Conservation (phyloP, 2,888 invertebrate species). For the Acanthococcus lagerstroemiae region DNA sequence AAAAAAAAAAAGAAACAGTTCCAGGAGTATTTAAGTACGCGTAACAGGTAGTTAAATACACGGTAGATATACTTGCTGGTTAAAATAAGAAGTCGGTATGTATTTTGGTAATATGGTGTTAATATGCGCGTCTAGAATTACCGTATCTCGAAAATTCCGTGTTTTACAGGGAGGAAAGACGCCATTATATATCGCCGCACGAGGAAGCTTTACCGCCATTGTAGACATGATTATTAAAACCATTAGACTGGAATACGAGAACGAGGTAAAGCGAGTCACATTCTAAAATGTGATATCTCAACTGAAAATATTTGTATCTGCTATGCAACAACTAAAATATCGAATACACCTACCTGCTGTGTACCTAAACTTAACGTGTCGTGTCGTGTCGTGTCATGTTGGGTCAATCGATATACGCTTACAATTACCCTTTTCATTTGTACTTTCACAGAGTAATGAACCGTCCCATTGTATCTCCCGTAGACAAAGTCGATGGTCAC, state of each 20-base stretch:
- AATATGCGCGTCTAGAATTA: not conserved
- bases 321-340: too few species aligned
- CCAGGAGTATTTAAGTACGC: too few species aligned
- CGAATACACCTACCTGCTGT: too few species aligned
- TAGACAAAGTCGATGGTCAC: conserved; percentile 32
- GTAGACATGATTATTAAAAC: conserved; percentile 73
- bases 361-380: too few species aligned
- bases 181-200: conserved; percentile 63
- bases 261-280: conserved; percentile 31
- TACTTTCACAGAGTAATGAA: conserved; percentile 1
- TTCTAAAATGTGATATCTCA: too few species aligned
- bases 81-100: too few species aligned
- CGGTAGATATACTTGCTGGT: too few species aligned
- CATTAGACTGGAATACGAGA: conserved; percentile 55
- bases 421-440: not conserved
- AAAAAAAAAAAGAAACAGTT: too few species aligned
- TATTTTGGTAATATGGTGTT: not conserved
- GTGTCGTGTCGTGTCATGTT: not conserved
- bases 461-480: not conserved
- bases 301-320: not conserved
- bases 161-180: conserved; percentile 53
- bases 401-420: not conserved
- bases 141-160: too few species aligned
- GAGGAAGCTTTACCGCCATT: conserved; percentile 73
- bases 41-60: too few species aligned